Evolutionary conservation across 1,140 invertebrate genomes (phyloP), one percentile per base, ranked within the genome.

Genomic region (Zaprionus capensis): DNA sequence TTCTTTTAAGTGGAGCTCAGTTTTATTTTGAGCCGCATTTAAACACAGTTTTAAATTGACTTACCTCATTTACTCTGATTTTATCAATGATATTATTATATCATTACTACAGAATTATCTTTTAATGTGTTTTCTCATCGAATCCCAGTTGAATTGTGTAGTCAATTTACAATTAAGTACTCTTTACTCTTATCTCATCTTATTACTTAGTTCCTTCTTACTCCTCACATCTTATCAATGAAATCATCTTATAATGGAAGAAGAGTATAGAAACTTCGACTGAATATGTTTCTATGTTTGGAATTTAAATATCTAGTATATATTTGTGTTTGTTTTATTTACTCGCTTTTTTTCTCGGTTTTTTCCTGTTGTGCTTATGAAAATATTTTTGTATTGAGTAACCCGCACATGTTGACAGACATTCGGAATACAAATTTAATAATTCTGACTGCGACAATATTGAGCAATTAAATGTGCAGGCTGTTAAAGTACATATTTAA

Each of bases 381-480:
- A 75, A 80, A 88, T 81, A 69, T 80, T 74, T 71, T 63, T 20
- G 36, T 72, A 78, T 81, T 87, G 80, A 87, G 80, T 75, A 87
- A 87, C 49, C 12, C 61, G 55, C 62, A 67, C n/a, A 24, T 44
- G 36, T 67, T 59, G 41, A 58, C 41, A 64, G 66, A 72, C 9
- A 20, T 64, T 63, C 53, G 44, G 6, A 62, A 73, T 38, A 7
- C 58, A 63, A 59, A 59, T 44, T 67, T 55, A 65, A 56, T 49
- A 44, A 68, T 65, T 76, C 34, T 28, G 26, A 26, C 11, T 51
- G 70, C 44, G 49, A 65, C 17, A 65, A 9, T 34, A 56, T 26
- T 53, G 22, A 55, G 34, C 34, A 20, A 53, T 17, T 64, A 22
- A 31, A 55, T 53, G 28, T 65, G 24, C 9, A 17, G 17, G 9